A percentile compares a stretch with the other conserved stretches of the same genome.
Conservation (phyloP, 2,113 vertebrate species). For the Leucopternis melanops region DNA sequence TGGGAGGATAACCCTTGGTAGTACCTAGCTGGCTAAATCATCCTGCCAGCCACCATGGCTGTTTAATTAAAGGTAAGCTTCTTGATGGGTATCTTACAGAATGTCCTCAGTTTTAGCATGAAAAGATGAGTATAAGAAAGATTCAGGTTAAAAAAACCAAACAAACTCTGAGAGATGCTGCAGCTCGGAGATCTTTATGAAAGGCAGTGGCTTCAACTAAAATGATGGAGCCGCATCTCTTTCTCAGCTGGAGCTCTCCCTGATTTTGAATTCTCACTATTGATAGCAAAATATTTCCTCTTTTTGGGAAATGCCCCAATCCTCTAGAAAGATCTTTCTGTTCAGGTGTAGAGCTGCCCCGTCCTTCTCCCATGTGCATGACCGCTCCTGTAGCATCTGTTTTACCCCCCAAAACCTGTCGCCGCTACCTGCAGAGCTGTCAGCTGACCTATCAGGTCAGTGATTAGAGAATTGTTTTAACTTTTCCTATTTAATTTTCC, state of each 20-base stretch:
- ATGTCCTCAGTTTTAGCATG: background rate
- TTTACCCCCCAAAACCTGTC: accelerated
- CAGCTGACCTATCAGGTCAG: background rate
- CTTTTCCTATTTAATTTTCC: background rate
- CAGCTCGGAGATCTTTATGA: background rate
- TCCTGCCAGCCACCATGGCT: background rate
- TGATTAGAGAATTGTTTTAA: background rate
- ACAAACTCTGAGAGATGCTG: background rate
- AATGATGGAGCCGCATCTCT: background rate
- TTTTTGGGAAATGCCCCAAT: background rate
- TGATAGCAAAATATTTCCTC: background rate
- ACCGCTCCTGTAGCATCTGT: background rate
- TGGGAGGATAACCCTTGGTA: background rate
- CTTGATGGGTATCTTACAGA: background rate
- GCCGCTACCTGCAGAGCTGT: background rate
- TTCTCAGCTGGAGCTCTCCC: background rate
- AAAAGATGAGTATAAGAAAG: background rate
- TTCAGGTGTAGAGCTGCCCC: background rate
- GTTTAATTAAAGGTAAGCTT: background rate
- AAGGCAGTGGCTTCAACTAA: background rate
- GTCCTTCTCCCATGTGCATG: background rate
- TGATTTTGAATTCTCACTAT: background rate
- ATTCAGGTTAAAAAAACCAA: background rate
- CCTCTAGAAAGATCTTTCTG: background rate
- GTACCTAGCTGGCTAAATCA: background rate